A percentile compares a stretch with the other conserved stretches of the same genome.
Conservation (phyloP, 2,888 invertebrate species). For the Troides oblongomaculatus region DNA sequence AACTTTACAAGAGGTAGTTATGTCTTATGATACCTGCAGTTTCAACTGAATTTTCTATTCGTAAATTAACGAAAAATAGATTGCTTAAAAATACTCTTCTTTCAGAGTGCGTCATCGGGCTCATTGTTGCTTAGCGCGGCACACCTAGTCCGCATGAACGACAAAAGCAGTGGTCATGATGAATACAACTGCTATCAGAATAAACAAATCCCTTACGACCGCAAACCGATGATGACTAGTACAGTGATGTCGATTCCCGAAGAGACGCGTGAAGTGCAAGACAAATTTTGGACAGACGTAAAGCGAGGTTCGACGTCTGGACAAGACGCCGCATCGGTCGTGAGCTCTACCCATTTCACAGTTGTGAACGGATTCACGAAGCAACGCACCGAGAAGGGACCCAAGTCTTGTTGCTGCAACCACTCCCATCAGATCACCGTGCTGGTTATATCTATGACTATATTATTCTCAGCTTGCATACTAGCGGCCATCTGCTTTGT, state of each 20-base stretch:
- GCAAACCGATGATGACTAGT: constrained; percentile 52
- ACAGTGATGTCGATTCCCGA: constrained; percentile 70
- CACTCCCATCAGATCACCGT: constrained; percentile 89
- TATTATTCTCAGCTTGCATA: constrained; percentile 89
- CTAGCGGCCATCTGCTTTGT: constrained; percentile 89
- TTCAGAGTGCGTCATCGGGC: constrained; percentile 89
- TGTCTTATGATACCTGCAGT: not conserved
- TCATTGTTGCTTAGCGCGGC: constrained; percentile 89
- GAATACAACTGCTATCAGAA: constrained; percentile 60
- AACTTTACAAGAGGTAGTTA: too few relatives aligned
- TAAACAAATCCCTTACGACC: constrained; percentile 61
- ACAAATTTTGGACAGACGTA: constrained; percentile 72
- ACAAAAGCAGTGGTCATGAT: constrained; percentile 57
- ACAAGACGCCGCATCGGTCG: constrained; percentile 85
- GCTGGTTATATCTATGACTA: constrained; percentile 90
- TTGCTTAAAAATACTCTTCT: not conserved
- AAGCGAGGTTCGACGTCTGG: constrained; percentile 72
- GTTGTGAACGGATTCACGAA: constrained; percentile 89
- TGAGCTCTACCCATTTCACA: constrained; percentile 93
- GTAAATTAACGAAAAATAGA: not conserved
- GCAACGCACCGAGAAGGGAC: constrained; percentile 81
- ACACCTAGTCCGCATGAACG: constrained; percentile 82
- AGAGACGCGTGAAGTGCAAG: constrained; percentile 59
- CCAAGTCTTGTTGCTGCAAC: constrained; percentile 85
- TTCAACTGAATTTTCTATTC: not conserved